These are phyloP conservation scores for Eupristina koningsbergeri DNA, from an alignment of 1,140 invertebrate genomes.

Conservation along the genomic window DNA sequence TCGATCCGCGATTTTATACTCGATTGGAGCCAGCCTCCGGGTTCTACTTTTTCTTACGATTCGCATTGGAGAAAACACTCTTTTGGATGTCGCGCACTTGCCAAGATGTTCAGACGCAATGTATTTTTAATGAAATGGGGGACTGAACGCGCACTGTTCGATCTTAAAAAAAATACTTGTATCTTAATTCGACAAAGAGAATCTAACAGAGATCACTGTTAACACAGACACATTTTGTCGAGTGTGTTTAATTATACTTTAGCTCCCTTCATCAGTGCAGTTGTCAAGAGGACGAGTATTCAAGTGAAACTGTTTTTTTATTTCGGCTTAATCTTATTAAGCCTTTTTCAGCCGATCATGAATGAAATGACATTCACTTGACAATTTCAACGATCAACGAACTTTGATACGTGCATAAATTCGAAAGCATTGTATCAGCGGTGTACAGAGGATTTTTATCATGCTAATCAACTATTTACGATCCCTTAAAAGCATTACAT, in stretches of 20 bases:
- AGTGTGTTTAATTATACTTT: constrained; percentile 28
- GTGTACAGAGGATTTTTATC: too few species aligned
- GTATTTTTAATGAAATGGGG: constrained; percentile 31
- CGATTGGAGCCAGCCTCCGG: constrained; percentile 44
- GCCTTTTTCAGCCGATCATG: neutral
- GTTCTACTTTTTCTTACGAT: constrained; percentile 29
- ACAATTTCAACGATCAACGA: too few species aligned
- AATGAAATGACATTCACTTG: neutral
- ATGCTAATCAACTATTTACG: too few species aligned
- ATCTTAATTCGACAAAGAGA: constrained; percentile 21
- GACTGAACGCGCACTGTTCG: neutral
- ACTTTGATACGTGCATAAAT: too few species aligned
- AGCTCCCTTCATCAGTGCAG: constrained; percentile 12
- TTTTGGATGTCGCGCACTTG: neutral
- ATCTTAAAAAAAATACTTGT: neutral
- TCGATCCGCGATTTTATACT: constrained; percentile 9
- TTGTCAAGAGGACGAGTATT: neutral
- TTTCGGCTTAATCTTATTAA: neutral
- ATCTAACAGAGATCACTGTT: neutral
- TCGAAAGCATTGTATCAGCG: too few species aligned
- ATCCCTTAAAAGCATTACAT: too few species aligned
- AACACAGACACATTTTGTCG: neutral
- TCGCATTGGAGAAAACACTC: neutral
- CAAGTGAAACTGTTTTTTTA: constrained; percentile 4
- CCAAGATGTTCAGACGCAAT: neutral